Evolutionary conservation across 2,888 invertebrate genomes (phyloP).

Genomic region (Palloptera scutellata): DNA sequence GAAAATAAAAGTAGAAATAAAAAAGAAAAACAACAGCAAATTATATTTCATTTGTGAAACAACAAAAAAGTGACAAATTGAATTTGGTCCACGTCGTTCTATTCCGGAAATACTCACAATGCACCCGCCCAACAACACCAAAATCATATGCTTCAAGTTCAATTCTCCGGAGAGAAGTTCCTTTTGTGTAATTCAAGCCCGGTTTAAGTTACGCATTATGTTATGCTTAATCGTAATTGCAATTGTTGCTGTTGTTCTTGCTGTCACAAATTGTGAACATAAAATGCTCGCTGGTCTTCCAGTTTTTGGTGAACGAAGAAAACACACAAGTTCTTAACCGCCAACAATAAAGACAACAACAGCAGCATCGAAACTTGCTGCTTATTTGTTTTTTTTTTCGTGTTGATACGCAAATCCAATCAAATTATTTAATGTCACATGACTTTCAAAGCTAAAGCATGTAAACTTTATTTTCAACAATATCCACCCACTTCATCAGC

Average conservation of each 20-base stretch:
- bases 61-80: slow-evolving; percentile 21
- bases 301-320: too few species aligned
- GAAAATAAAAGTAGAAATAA: background rate
- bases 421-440: slow-evolving; percentile 14
- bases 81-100: slow-evolving; percentile 11
- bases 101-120: slow-evolving; percentile 17
- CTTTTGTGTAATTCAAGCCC: slow-evolving; percentile 25
- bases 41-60: background rate
- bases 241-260: background rate
- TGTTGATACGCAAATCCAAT: slow-evolving; percentile 24
- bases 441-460: background rate
- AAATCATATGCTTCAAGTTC: slow-evolving; percentile 8
- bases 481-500: slow-evolving; percentile 6
- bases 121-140: background rate
- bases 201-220: slow-evolving; percentile 22
- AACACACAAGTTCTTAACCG: background rate
- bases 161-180: slow-evolving; percentile 18
- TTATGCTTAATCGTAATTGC: background rate
- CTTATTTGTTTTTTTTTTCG: slow-evolving; percentile 13
- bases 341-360: background rate
- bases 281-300: slow-evolving; percentile 13
- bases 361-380: background rate
- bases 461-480: background rate
- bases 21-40: background rate
- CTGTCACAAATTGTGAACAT: slow-evolving; percentile 28